A percentile compares a stretch with the other conserved stretches of the same genome.
These are phyloP conservation scores for Chouioia cunea DNA, from an alignment of 2,888 invertebrate species.

Conservation along the genomic window DNA sequence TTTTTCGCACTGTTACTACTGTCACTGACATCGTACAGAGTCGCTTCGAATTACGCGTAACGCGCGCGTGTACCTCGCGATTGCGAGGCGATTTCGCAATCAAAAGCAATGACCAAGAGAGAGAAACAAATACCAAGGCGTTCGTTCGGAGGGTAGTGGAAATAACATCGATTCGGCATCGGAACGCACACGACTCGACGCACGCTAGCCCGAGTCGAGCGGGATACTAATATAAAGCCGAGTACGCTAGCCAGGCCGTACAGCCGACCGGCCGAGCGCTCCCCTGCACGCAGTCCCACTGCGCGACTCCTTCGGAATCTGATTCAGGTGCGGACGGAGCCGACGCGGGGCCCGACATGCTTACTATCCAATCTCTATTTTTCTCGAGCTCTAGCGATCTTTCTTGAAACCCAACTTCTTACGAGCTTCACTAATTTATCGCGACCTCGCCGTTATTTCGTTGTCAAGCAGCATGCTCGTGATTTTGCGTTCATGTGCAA, in stretches of 20 bases:
- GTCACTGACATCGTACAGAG: constrained; percentile 12
- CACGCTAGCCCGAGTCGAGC: background rate
- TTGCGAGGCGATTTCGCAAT: background rate
- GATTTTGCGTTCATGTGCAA: too few relatives aligned
- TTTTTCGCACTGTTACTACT: too few relatives aligned
- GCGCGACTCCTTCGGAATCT: constrained; percentile 3
- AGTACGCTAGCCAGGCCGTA: background rate
- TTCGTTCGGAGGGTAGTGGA: background rate
- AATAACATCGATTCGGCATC: background rate
- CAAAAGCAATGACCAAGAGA: background rate
- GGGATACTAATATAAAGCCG: constrained; percentile 8
- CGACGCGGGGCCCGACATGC: constrained; percentile 24
- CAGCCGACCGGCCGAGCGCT: background rate
- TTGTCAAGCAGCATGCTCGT: too few relatives aligned
- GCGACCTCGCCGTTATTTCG: too few relatives aligned
- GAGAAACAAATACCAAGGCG: too few relatives aligned
- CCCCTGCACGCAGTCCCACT: constrained; percentile 29
- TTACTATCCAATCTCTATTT: background rate
- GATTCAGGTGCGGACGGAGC: constrained; percentile 38
- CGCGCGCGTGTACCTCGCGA: background rate
- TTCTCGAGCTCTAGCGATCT: background rate
- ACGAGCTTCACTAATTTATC: too few relatives aligned
- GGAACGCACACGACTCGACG: background rate
- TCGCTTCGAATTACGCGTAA: background rate
- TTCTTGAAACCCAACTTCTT: background rate